These are phyloP conservation scores for Metellina segmentata DNA, from an alignment of 2,888 invertebrate species.

Conservation along the genomic window DNA sequence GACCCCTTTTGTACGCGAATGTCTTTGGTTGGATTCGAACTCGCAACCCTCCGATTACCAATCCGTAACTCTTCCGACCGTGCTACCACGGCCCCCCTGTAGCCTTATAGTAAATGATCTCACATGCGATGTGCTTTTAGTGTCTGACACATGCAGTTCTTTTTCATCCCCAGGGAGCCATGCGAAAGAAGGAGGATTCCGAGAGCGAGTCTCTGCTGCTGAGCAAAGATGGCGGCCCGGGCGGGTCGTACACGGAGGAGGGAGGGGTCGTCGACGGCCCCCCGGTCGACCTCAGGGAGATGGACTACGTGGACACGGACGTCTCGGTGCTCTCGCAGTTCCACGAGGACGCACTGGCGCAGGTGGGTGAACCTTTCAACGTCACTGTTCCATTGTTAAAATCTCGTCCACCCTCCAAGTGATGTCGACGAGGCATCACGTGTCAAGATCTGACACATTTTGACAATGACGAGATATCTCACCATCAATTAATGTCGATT, in stretches of 20 bases:
- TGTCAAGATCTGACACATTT: too few species aligned
- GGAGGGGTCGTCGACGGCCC: slow-evolving; percentile 46
- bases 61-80: too few species aligned
- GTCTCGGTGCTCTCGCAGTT: slow-evolving; percentile 87
- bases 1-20: too few species aligned
- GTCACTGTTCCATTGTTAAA: background rate
- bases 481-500: too few species aligned
- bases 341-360: slow-evolving; percentile 88
- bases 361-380: slow-evolving; percentile 81
- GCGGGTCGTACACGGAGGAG: slow-evolving; percentile 78
- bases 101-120: too few species aligned
- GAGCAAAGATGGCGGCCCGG: slow-evolving; percentile 77
- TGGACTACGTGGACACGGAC: slow-evolving; percentile 84
- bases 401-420: background rate
- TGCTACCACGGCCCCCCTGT: too few species aligned
- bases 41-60: too few species aligned
- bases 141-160: too few species aligned
- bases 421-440: background rate
- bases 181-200: slow-evolving; percentile 76
- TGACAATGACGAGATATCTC: too few species aligned
- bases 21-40: too few species aligned
- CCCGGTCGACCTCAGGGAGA: slow-evolving; percentile 81
- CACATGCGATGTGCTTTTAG: too few species aligned
- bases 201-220: slow-evolving; percentile 79
- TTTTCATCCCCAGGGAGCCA: too few species aligned